phyloP scores from a whole-genome alignment of 2,888 invertebrate genomes.

The Zelleria hepariella region DNA sequence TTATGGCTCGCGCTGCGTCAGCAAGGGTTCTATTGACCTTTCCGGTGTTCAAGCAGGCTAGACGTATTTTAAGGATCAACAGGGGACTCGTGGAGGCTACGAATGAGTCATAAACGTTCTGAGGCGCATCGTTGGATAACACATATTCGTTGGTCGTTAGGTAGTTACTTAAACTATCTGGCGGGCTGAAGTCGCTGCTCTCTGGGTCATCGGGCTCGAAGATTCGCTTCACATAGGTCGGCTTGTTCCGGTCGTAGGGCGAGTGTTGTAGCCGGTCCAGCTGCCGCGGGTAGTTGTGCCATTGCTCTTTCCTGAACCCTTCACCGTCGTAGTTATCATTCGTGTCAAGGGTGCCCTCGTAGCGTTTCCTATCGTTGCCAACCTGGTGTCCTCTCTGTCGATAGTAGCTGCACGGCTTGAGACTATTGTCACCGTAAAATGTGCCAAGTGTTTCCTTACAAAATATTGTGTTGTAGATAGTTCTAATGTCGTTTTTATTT shows the following conservation, averaged over 20 bases:
- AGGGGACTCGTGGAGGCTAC: constrained; percentile 39
- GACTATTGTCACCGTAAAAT: constrained; percentile 17
- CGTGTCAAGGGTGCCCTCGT: constrained; percentile 19
- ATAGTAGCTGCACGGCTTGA: constrained; percentile 14
- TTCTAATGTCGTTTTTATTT: constrained; percentile 35
- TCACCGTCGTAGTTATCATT: constrained; percentile 39
- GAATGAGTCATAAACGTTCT: constrained; percentile 30
- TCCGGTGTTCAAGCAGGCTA: constrained; percentile 39
- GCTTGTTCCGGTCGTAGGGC: constrained; percentile 23
- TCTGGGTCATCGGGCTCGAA: constrained; percentile 31
- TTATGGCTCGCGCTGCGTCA: constrained; percentile 9
- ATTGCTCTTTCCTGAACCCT: constrained; percentile 53
- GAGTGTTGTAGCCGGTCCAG: constrained; percentile 48
- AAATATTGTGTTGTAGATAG: constrained; percentile 36
- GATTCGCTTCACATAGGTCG: constrained; percentile 24
- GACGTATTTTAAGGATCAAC: constrained; percentile 48
- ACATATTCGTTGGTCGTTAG: constrained; percentile 31
- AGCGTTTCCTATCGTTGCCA: neutral
- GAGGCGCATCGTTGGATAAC: constrained; percentile 23
- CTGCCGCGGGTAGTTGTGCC: constrained; percentile 59
- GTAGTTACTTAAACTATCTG: constrained; percentile 13
- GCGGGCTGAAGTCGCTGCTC: constrained; percentile 3
- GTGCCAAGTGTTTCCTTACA: constrained; percentile 29
- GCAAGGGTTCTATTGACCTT: constrained; percentile 19
- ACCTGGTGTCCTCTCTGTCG: neutral